A percentile compares a stretch with the other conserved stretches of the same genome.
Conservation (phyloP, 2,797 vertebrate genomes). For the Mus spretus region DNA sequence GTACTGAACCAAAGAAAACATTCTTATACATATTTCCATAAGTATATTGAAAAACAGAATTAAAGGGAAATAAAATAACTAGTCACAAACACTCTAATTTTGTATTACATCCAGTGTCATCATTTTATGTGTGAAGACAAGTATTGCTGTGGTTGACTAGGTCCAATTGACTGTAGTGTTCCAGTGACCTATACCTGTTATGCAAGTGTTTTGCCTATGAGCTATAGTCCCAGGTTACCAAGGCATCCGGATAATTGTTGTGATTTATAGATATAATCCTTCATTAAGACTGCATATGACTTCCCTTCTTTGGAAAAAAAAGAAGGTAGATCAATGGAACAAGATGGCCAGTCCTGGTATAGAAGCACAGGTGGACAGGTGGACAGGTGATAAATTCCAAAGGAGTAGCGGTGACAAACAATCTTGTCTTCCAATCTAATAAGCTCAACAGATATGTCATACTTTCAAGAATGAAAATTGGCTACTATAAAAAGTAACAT, state of each 20-base stretch:
- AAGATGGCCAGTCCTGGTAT: not conserved
- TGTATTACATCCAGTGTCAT: not conserved
- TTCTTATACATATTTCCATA: not conserved
- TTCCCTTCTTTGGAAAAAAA: not conserved
- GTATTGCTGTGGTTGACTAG: too few species aligned
- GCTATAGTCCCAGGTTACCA: not conserved
- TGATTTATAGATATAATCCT: not conserved
- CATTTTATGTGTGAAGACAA: not conserved
- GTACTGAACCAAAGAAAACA: not conserved
- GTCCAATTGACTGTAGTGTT: not conserved
- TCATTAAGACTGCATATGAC: too few species aligned
- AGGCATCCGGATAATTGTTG: not conserved
- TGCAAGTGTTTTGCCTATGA: not conserved
- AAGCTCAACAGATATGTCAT: not conserved
- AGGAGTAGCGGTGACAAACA: not conserved
- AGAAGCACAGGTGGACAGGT: not conserved
- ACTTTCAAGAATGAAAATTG: not conserved
- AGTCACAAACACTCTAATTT: not conserved
- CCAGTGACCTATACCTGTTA: not conserved
- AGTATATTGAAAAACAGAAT: not conserved
- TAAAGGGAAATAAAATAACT: not conserved
- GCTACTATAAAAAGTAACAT: not conserved
- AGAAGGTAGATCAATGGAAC: not conserved
- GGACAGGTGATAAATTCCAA: not conserved
- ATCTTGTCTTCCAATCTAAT: not conserved